Conservation (phyloP, 2,888 invertebrate species). For the Caenorhabditis becei region DNA sequence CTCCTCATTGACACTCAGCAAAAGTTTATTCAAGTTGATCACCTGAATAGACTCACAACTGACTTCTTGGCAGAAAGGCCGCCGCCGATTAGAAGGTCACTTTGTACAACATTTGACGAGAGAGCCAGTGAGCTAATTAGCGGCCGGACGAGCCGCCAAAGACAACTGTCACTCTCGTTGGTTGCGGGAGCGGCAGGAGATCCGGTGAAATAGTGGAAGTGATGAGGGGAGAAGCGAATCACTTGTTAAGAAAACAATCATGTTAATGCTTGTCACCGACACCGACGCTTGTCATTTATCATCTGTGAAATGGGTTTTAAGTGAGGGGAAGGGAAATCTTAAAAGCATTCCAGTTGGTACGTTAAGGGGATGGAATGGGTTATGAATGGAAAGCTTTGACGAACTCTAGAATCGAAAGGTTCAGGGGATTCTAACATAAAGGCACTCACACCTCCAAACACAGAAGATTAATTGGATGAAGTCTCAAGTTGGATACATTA, state of each 20-base stretch:
- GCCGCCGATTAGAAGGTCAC: constrained; percentile 61
- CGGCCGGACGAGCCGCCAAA: constrained; percentile 59
- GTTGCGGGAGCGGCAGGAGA: constrained; percentile 24
- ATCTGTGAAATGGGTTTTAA: constrained; percentile 55
- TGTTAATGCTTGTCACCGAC: constrained; percentile 60
- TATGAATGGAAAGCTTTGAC: neutral
- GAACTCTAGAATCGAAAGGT: neutral
- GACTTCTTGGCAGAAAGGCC: constrained; percentile 44
- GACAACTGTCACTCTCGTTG: constrained; percentile 60
- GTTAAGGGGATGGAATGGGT: neutral
- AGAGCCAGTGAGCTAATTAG: constrained; percentile 56
- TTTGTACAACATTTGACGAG: constrained; percentile 63
- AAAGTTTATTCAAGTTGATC: constrained; percentile 57
- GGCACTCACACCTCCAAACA: too few species aligned
- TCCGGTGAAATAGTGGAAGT: constrained; percentile 38
- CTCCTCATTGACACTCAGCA: constrained; percentile 52
- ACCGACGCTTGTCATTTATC: constrained; percentile 56
- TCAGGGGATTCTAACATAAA: too few species aligned
- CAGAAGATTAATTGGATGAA: too few species aligned
- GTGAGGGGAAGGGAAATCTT: constrained; percentile 16
- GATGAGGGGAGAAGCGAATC: constrained; percentile 27
- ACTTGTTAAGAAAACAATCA: constrained; percentile 65
- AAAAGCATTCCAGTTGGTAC: constrained; percentile 50
- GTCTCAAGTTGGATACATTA: too few species aligned
- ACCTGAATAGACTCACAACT: constrained; percentile 49